Percentiles rank a stretch among this genome's conserved stretches.
Conservation (phyloP, 2,888 invertebrate genomes). For the Plagiodera versicolora region DNA sequence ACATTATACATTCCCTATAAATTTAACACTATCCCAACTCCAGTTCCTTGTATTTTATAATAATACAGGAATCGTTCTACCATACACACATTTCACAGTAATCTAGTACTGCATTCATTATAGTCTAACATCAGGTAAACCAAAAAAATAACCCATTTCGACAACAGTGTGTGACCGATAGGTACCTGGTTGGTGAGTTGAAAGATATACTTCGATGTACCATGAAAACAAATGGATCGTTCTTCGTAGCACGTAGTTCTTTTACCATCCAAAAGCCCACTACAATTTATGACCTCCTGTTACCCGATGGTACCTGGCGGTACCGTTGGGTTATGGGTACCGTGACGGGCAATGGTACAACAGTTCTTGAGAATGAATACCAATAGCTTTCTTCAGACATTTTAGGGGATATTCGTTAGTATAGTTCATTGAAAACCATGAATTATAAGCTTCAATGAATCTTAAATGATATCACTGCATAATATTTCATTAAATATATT, state of each 20-base stretch:
- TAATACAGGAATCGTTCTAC: no score
- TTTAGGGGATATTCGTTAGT: no score
- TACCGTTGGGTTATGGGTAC: constrained; percentile 24
- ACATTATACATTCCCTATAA: no score
- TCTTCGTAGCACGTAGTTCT: neutral
- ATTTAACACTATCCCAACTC: no score
- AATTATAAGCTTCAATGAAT: no score
- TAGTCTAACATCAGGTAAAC: neutral
- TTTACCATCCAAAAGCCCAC: neutral
- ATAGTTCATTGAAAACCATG: no score
- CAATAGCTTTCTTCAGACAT: neutral
- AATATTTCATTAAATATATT: no score
- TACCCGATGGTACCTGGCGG: constrained; percentile 18
- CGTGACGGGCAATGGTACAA: constrained; percentile 1
- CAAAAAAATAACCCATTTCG: neutral
- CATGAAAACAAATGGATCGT: no score
- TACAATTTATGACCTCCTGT: neutral
- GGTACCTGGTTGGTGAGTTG: constrained; percentile 8
- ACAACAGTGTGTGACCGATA: neutral
- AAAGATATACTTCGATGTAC: neutral
- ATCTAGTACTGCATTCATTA: neutral
- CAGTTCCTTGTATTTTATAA: no score
- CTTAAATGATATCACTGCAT: no score
- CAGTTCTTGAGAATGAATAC: constrained; percentile 1
- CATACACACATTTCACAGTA: no score